Evolutionary conservation across 2,888 invertebrate species (phyloP).

Genomic region (Phalera bucephala): DNA sequence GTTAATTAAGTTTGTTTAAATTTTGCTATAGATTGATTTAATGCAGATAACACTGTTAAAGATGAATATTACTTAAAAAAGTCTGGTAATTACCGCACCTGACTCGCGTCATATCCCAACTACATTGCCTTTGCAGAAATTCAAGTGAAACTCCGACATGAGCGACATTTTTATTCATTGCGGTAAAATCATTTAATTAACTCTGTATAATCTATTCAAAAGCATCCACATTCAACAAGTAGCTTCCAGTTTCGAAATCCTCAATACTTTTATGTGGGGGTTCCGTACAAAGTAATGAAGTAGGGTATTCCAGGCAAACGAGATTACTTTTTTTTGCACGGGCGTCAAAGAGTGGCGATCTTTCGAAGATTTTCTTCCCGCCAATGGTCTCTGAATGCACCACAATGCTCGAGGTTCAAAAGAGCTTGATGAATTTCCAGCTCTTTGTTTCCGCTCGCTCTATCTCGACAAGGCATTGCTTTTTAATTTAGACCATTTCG

Average conservation of each 20-base stretch:
- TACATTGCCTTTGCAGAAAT: constrained; percentile 2
- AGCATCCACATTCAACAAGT: constrained; percentile 70
- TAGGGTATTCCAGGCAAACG: constrained; percentile 56
- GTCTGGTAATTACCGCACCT: neutral
- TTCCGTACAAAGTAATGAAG: constrained; percentile 67
- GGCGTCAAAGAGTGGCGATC: constrained; percentile 77
- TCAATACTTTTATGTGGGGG: constrained; percentile 58
- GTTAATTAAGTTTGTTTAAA: too few relatives aligned
- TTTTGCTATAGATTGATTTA: too few relatives aligned
- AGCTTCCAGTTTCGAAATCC: constrained; percentile 52
- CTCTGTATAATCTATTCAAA: constrained; percentile 61
- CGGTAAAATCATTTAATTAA: constrained; percentile 60
- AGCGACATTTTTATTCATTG: constrained; percentile 38
- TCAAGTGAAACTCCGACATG: constrained; percentile 22
- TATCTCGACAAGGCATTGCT: constrained; percentile 76
- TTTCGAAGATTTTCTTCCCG: constrained; percentile 73
- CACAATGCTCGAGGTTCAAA: constrained; percentile 76
- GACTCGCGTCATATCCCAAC: neutral
- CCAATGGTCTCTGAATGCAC: constrained; percentile 70
- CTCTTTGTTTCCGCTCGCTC: constrained; percentile 78
- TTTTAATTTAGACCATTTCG: constrained; percentile 80
- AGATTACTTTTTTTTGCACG: constrained; percentile 67
- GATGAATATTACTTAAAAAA: too few relatives aligned
- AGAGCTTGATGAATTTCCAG: constrained; percentile 79
- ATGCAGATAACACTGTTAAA: too few relatives aligned